Evolutionary conservation across 2,888 invertebrate genomes (phyloP).

Genomic region (Pyrocoelia pectoralis): DNA sequence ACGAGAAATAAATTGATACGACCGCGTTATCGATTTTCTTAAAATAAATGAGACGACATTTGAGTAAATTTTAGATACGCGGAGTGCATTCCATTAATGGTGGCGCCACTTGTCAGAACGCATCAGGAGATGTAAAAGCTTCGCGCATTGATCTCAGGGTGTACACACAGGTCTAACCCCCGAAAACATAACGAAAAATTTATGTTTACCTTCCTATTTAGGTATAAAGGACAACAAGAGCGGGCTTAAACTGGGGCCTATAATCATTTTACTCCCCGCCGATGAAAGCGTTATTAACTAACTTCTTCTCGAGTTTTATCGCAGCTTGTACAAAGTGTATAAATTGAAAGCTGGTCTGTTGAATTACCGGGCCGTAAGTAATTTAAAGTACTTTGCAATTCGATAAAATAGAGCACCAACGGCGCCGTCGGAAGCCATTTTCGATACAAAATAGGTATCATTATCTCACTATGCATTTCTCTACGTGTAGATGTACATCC

Average conservation of each 20-base stretch:
- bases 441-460: no score
- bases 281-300: neutral
- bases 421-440: neutral
- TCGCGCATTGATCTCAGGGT: no score
- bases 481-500: no score
- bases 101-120: conserved; percentile 23
- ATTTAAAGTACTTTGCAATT: neutral
- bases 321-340: neutral
- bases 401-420: neutral
- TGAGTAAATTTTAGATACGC: conserved; percentile 8
- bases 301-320: neutral
- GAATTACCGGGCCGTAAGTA: neutral
- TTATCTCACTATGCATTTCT: no score
- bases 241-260: no score
- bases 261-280: neutral
- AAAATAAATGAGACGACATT: conserved; percentile 13
- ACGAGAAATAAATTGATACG: neutral
- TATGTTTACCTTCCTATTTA: no score
- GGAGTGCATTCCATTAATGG: conserved; percentile 10
- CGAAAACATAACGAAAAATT: no score
- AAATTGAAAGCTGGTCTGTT: neutral
- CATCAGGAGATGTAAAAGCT: conserved; percentile 9
- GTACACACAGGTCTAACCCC: no score
- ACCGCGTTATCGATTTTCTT: conserved; percentile 7
- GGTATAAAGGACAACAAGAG: no score